Percentiles rank a stretch among this genome's conserved stretches.
phyloP scores from a whole-genome alignment of 2,113 vertebrate genomes.

The Bettongia penicillata region DNA sequence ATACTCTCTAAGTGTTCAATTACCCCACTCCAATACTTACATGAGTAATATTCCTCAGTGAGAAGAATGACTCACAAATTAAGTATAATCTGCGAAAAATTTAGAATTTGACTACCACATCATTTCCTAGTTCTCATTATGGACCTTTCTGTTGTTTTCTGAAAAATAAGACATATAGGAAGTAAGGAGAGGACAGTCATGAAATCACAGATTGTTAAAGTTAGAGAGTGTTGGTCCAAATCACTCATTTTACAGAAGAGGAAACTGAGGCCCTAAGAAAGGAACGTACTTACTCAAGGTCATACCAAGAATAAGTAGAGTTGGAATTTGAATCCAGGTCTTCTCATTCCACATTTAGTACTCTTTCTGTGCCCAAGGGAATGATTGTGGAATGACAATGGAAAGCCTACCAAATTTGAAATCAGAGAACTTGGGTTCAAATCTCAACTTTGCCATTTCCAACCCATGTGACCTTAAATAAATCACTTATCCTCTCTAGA shows the following conservation, averaged over 20 bases:
- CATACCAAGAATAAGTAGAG: not conserved
- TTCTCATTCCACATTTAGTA: not conserved
- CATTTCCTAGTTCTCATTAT: not conserved
- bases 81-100: not conserved
- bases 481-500: not conserved
- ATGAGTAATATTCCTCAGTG: not conserved
- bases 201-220: not conserved
- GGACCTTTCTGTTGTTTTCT: not conserved
- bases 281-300: not conserved
- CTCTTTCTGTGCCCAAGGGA: not conserved
- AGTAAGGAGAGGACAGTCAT: not conserved
- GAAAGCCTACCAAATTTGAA: not conserved
- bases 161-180: not conserved
- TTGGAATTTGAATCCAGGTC: not conserved
- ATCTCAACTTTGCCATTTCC: not conserved
- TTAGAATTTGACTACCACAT: not conserved
- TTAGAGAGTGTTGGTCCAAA: not conserved
- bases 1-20: not conserved
- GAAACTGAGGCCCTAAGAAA: not conserved
- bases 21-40: not conserved
- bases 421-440: not conserved
- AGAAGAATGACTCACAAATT: not conserved
- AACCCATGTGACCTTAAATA: not conserved
- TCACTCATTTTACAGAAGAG: not conserved
- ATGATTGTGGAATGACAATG: not conserved